These are phyloP conservation scores for Cyphomyrus discorhynchus DNA, from an alignment of 2,113 vertebrate genomes.

Conservation along the genomic window DNA sequence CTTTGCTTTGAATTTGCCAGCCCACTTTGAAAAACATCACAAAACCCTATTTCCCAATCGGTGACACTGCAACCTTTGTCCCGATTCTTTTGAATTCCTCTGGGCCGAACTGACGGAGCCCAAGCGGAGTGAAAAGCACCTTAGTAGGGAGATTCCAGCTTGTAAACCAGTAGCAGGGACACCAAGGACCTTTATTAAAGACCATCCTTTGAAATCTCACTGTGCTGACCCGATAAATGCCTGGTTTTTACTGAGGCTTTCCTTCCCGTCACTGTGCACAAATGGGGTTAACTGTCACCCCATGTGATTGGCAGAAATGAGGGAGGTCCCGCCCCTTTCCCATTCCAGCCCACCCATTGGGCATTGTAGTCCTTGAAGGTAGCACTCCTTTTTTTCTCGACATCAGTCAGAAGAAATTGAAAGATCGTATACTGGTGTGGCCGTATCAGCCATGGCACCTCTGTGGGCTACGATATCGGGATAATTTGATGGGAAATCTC, in stretches of 20 bases:
- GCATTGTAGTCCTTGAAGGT: background rate
- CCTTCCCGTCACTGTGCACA: background rate
- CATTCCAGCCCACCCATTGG: background rate
- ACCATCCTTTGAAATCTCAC: background rate
- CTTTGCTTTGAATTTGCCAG: background rate
- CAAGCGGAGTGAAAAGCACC: background rate
- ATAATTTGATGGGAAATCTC: background rate
- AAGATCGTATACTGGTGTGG: background rate
- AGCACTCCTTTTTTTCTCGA: background rate
- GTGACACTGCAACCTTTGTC: background rate
- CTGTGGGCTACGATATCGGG: background rate
- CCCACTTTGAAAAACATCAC: background rate
- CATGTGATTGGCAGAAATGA: background rate
- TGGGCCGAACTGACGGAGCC: background rate
- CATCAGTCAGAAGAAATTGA: background rate
- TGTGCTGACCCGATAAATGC: background rate
- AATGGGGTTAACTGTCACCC: background rate
- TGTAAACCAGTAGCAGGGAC: background rate
- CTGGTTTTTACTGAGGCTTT: background rate
- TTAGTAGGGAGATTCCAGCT: background rate
- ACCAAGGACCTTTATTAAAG: background rate
- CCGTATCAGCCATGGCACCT: background rate
- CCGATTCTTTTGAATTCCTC: background rate
- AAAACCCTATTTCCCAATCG: background rate
- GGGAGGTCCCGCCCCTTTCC: background rate